phyloP scores from a whole-genome alignment of 2,113 vertebrate genomes.

The Nyctibius bracteatus region DNA sequence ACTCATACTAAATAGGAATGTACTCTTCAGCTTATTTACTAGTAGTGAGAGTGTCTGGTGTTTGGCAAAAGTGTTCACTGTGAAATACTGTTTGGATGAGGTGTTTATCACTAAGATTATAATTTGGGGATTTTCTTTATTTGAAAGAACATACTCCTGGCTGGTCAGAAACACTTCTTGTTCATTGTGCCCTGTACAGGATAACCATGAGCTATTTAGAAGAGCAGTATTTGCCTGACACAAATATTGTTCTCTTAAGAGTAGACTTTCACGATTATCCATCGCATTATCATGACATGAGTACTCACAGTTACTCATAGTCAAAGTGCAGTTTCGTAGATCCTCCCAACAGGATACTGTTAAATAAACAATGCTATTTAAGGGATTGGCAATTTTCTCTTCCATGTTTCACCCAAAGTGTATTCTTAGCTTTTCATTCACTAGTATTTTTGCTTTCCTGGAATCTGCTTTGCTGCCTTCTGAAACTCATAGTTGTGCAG shows the following conservation, averaged over 20 bases:
- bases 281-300: neutral
- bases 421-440: slow-evolving; percentile 14
- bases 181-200: neutral
- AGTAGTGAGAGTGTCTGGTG: neutral
- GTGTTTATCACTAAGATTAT: neutral
- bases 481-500: neutral
- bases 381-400: neutral
- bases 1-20: neutral
- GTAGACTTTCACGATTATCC: neutral
- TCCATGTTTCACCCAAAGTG: neutral
- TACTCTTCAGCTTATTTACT: neutral
- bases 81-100: neutral
- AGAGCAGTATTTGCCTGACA: neutral
- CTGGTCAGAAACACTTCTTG: neutral
- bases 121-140: neutral
- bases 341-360: neutral
- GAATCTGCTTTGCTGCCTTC: neutral
- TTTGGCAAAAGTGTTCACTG: neutral
- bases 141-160: neutral
- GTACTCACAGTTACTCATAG: neutral
- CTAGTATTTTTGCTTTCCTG: neutral
- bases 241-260: neutral
- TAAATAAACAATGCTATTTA: slow-evolving; percentile 17
- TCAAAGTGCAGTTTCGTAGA: neutral
- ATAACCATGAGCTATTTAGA: neutral